These are phyloP conservation scores for Synergus itoensis DNA, from an alignment of 2,888 invertebrate species.

Conservation along the genomic window DNA sequence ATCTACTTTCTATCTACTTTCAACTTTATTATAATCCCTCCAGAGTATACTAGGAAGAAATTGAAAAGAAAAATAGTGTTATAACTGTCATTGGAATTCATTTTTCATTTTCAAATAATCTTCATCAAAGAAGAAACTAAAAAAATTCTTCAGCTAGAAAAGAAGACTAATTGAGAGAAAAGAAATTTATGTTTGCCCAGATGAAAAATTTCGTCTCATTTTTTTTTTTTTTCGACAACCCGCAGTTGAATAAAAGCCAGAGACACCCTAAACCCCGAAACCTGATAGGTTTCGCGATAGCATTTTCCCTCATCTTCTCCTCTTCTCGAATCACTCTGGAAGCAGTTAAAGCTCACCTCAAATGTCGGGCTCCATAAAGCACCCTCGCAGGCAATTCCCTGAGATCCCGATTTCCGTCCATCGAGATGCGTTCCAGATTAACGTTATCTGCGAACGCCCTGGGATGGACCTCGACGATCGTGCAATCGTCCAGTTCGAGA, in stretches of 20 bases:
- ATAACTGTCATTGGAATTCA: too few relatives aligned
- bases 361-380: slow-evolving; percentile 90
- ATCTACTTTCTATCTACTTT: background rate
- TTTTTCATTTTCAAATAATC: too few relatives aligned
- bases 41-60: background rate
- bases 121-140: too few relatives aligned
- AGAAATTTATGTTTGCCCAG: too few relatives aligned
- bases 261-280: slow-evolving; percentile 9
- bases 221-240: background rate
- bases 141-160: too few relatives aligned
- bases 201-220: too few relatives aligned
- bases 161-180: too few relatives aligned
- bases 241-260: background rate
- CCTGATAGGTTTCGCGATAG: slow-evolving; percentile 26
- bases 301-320: slow-evolving; percentile 20
- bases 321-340: slow-evolving; percentile 27
- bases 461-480: slow-evolving; percentile 84
- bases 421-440: slow-evolving; percentile 87
- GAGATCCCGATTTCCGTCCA: slow-evolving; percentile 88
- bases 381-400: slow-evolving; percentile 88
- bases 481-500: slow-evolving; percentile 81
- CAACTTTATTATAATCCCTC: background rate
- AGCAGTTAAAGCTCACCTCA: slow-evolving; percentile 76
- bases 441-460: slow-evolving; percentile 92
- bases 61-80: too few relatives aligned